Conservation (phyloP, 2,888 invertebrate species). For the Phania funesta region DNA sequence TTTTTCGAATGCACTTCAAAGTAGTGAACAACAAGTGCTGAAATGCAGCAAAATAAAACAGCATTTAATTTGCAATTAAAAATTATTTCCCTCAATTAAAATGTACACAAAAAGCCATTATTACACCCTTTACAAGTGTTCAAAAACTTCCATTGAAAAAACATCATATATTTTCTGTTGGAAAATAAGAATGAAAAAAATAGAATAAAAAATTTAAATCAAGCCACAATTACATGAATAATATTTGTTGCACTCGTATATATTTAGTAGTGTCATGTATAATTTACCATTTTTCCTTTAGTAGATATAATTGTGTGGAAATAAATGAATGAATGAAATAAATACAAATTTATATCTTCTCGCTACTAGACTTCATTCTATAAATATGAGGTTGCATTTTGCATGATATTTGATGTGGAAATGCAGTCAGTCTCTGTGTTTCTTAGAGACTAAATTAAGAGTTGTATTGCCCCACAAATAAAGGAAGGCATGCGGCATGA, state of each 20-base stretch:
- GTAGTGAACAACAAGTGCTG: neutral
- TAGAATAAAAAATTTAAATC: slow-evolving; percentile 53
- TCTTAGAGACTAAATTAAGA: slow-evolving; percentile 34
- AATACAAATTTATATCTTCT: slow-evolving; percentile 38
- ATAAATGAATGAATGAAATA: slow-evolving; percentile 44
- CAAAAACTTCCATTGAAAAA: slow-evolving; percentile 14
- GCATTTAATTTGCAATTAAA: slow-evolving; percentile 68
- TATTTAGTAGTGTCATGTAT: slow-evolving; percentile 34
- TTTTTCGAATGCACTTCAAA: slow-evolving; percentile 24
- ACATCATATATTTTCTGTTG: slow-evolving; percentile 7
- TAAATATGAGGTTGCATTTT: slow-evolving; percentile 4
- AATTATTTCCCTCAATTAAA: slow-evolving; percentile 68
- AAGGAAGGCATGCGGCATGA: slow-evolving; percentile 10
- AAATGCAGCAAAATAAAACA: slow-evolving; percentile 55
- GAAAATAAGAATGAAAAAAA: slow-evolving; percentile 7
- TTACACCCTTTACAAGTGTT: slow-evolving; percentile 56
- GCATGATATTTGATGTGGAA: slow-evolving; percentile 8
- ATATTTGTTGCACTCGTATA: slow-evolving; percentile 48
- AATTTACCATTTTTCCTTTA: slow-evolving; percentile 40
- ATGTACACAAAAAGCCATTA: slow-evolving; percentile 52
- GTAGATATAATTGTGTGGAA: slow-evolving; percentile 5
- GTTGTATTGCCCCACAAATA: slow-evolving; percentile 20
- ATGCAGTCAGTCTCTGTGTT: neutral
- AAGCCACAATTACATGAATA: slow-evolving; percentile 65
- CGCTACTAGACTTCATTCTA: neutral